Evolutionary conservation across 2,797 vertebrate genomes (phyloP), one percentile per base, ranked within the genome.

Genomic region (Clarias laeviceps): DNA sequence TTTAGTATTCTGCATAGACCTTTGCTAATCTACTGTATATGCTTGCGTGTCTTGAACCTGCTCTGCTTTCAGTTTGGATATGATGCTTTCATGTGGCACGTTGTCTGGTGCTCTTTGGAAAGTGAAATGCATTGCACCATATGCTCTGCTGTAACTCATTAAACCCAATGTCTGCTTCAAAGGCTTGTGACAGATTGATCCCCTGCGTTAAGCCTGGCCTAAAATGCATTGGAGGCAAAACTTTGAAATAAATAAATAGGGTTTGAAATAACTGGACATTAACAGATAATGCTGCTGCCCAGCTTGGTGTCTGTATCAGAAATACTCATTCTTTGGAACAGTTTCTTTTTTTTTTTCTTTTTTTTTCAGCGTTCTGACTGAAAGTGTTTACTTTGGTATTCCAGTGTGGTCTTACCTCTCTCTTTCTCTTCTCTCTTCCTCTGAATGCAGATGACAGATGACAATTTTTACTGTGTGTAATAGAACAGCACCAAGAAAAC

Each of bases 111-210:
- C 86, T 84, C 76, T 84, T 76, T 90, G 89, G 89, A 87, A 89
- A 88, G 86, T 72, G 84, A 89, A 89, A 90, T 86, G 82, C 90
- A 89, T 91, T 89, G 86, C 85, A 87, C 90, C 87, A 91, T 91
- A 90, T 91, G 90, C 84, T 86, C 82, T 84, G 86, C 90, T 91
- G 90, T 85, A 90, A 91, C 88, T 86, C 90, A 91, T 91, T 92
- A 91, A 86, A 79, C 70, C 84, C 83, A 86, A 88, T 89, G 88
- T 90, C 90, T 92, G 89, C 89, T 89, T 91, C 90, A 90, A 90
- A 90, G 89, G 82, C 70, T 83, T 83, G 81, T 85, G 87, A 88
- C 85, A 92, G 91, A 91, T 90, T 91, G 90, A 90, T 92, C 89
- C 89, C 87, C 88, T 88, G 86, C 82, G 65, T 88, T 89, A 89